Percentiles rank a stretch among this genome's conserved stretches.
These are phyloP conservation scores for Phaedon cochleariae DNA, from an alignment of 2,888 invertebrate species.

Conservation along the genomic window DNA sequence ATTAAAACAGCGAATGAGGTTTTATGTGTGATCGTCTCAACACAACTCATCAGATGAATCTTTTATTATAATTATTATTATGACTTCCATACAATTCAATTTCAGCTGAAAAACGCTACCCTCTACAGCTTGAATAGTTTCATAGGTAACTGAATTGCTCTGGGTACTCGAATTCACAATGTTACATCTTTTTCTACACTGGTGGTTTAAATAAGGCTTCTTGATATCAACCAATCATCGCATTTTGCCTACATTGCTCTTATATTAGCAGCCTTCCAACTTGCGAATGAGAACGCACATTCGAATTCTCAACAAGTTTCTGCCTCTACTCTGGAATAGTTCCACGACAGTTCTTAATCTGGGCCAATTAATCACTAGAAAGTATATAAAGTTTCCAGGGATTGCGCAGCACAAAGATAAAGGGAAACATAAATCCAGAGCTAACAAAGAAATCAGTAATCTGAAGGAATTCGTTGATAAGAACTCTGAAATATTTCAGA, in stretches of 20 bases:
- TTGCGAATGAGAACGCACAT: constrained; percentile 5
- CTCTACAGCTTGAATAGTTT: too few relatives aligned
- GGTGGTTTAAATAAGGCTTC: too few relatives aligned
- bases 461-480: constrained; percentile 16
- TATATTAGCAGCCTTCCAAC: constrained; percentile 3
- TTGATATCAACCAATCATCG: too few relatives aligned
- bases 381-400: constrained; percentile 55
- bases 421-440: constrained; percentile 53
- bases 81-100: too few relatives aligned
- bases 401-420: constrained; percentile 54
- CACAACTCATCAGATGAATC: too few relatives aligned
- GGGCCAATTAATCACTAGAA: constrained; percentile 55
- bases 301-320: constrained; percentile 25
- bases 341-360: constrained; percentile 56
- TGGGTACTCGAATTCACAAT: neutral
- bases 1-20: too few relatives aligned
- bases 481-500: neutral
- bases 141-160: too few relatives aligned
- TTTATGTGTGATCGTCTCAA: too few relatives aligned
- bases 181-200: too few relatives aligned
- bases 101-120: too few relatives aligned
- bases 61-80: too few relatives aligned
- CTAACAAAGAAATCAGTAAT: constrained; percentile 52
- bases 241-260: too few relatives aligned
- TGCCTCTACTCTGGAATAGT: constrained; percentile 29